phyloP scores from a whole-genome alignment of 2,888 invertebrate genomes.

The Leptarthrus brevirostris region DNA sequence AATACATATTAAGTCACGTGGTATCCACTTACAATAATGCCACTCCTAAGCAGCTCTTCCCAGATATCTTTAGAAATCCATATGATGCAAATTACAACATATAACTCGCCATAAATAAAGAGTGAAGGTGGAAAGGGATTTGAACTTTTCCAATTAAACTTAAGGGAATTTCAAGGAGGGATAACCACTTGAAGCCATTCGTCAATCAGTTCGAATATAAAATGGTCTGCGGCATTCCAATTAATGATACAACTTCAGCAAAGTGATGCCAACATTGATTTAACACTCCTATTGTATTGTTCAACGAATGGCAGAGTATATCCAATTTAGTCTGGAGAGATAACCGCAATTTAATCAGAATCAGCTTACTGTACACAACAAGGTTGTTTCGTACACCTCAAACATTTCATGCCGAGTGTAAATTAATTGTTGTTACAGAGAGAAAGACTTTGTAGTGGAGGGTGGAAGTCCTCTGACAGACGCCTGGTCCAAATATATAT shows the following conservation, averaged over 20 bases:
- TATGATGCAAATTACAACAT: constrained; percentile 34
- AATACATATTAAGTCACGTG: too few species aligned
- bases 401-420: constrained; percentile 47
- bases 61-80: too few species aligned
- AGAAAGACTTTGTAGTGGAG: constrained; percentile 7
- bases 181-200: constrained; percentile 48
- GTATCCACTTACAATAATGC: too few species aligned
- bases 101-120: not conserved
- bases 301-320: constrained; percentile 46
- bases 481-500: not conserved
- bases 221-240: constrained; percentile 51
- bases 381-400: constrained; percentile 46
- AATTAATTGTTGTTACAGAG: constrained; percentile 45
- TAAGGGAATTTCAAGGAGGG: constrained; percentile 31
- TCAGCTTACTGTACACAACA: constrained; percentile 49
- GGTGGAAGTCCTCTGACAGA: not conserved
- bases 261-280: constrained; percentile 53
- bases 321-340: constrained; percentile 50
- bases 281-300: constrained; percentile 50
- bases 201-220: constrained; percentile 47
- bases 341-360: constrained; percentile 54
- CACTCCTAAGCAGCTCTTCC: not conserved
- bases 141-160: constrained; percentile 47
- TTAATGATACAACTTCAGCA: constrained; percentile 53
- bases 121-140: constrained; percentile 9